These are phyloP conservation scores for Lasioglossum malachurum DNA, from an alignment of 2,888 invertebrate species.

Conservation along the genomic window DNA sequence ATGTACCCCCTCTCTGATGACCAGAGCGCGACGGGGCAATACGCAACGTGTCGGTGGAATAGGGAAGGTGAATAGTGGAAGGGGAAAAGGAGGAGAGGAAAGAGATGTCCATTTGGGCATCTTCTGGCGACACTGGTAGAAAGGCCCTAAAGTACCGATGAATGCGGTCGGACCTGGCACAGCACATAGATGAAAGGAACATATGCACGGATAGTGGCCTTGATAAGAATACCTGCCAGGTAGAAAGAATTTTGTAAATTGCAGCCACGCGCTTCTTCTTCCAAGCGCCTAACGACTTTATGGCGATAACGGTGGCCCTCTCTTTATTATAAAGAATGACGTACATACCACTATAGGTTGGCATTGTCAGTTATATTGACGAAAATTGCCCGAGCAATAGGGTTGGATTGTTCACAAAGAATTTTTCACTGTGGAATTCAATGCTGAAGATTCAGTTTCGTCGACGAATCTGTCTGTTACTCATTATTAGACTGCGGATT, in stretches of 20 bases:
- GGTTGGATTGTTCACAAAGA: slow-evolving; percentile 62
- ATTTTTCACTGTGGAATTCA: neutral
- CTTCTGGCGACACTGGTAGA: too few relatives aligned
- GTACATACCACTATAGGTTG: neutral
- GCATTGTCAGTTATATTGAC: slow-evolving; percentile 58
- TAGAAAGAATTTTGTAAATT: slow-evolving; percentile 16
- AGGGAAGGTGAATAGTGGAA: too few relatives aligned
- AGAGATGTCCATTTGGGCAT: too few relatives aligned
- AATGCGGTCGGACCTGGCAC: slow-evolving; percentile 57
- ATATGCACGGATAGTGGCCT: slow-evolving; percentile 56
- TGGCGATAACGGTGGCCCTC: neutral
- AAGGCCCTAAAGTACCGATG: slow-evolving; percentile 57
- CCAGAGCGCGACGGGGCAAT: too few relatives aligned
- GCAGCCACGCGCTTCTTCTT: neutral
- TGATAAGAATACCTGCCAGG: slow-evolving; percentile 68
- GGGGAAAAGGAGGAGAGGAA: too few relatives aligned
- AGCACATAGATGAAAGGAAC: slow-evolving; percentile 54
- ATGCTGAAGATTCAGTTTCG: neutral
- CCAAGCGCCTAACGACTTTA: neutral
- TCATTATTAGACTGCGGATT: neutral
- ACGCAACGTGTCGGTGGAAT: too few relatives aligned
- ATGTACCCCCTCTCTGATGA: too few relatives aligned
- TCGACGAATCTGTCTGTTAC: neutral
- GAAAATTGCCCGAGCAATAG: neutral
- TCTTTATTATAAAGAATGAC: neutral